phyloP scores from a whole-genome alignment of 2,888 invertebrate genomes.

The Cephus nigrinus region DNA sequence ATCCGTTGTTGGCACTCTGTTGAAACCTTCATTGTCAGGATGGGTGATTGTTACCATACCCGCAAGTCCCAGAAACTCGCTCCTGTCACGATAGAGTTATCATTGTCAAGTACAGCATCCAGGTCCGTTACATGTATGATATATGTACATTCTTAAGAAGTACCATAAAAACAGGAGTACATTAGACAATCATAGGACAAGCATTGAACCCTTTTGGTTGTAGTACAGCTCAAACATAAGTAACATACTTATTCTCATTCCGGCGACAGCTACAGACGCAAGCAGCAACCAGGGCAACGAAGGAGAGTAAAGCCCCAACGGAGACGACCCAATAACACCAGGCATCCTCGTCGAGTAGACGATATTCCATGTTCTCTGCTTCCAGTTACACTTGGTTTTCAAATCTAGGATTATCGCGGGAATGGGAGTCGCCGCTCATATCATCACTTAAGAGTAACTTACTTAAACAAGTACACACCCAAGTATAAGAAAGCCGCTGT shows the following conservation, averaged over 20 bases:
- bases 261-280: conserved; percentile 82
- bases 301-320: conserved; percentile 63
- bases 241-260: conserved; percentile 78
- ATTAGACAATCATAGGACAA: background rate
- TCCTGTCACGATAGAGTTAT: conserved; percentile 66
- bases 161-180: background rate
- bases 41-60: conserved; percentile 80
- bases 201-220: background rate
- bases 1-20: conserved; percentile 53
- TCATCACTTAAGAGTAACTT: background rate
- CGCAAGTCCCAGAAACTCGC: conserved; percentile 77
- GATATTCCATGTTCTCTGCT: conserved; percentile 51
- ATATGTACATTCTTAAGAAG: conserved; percentile 4
- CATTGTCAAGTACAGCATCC: conserved; percentile 33
- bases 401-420: conserved; percentile 10
- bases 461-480: background rate
- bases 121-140: conserved; percentile 11
- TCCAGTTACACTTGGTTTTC: conserved; percentile 12
- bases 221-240: background rate
- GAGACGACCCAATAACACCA: conserved; percentile 64
- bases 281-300: conserved; percentile 71
- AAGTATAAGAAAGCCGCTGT: background rate
- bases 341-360: conserved; percentile 48
- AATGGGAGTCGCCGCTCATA: background rate
- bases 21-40: conserved; percentile 69